Evolutionary conservation across 1,140 invertebrate genomes (phyloP), one percentile per base, ranked within the genome.

Genomic region (Archegozetes longisetosus): DNA sequence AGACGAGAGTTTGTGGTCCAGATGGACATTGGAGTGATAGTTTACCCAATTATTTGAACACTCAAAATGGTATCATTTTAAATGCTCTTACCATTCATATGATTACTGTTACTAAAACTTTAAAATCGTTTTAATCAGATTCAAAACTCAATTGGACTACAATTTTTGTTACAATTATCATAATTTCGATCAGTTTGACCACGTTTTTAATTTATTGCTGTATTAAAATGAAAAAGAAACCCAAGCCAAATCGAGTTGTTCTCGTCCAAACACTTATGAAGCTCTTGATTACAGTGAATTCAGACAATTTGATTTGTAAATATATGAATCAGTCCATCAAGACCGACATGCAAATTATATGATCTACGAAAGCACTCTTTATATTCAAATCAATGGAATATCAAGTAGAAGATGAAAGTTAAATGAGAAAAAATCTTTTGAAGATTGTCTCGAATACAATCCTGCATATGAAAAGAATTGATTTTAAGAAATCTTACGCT

Each of bases 1-100:
- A 57, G 24, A 57, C 48, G 27, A 23, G 55, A 55, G 24, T 57
- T 2, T 57, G 55, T 57, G 53, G 28, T 9, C 29, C 40, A 23
- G 55, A 57, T 26, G 55, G 55, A 13, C 29, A 57, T 20, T 57
- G 55, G 55, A 57, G 49, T 23, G 17, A 20, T 57, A 20, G 14
- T 14, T 2, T 57, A 20, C 55, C 55, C 1, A 57, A 57, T 48
- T 57, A 46, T 48, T 20, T 57, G 24, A 12, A n/a, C n/a, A n/a
- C n/a, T n/a, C n/a, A n/a, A n/a, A n/a, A n/a, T n/a, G n/a, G n/a
- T n/a, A n/a, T n/a, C 32, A 40, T 40, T 40, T 40, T 40, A 40
- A 9, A 40, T 40, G n/a, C n/a, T n/a, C n/a, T 40, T 40, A 9
- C 17, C 32, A 40, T 9, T 9, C 6, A 40, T 9, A 40, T 17